phyloP scores from a whole-genome alignment of 2,888 invertebrate genomes.

The Scaptomyza cyrtandrae region DNA sequence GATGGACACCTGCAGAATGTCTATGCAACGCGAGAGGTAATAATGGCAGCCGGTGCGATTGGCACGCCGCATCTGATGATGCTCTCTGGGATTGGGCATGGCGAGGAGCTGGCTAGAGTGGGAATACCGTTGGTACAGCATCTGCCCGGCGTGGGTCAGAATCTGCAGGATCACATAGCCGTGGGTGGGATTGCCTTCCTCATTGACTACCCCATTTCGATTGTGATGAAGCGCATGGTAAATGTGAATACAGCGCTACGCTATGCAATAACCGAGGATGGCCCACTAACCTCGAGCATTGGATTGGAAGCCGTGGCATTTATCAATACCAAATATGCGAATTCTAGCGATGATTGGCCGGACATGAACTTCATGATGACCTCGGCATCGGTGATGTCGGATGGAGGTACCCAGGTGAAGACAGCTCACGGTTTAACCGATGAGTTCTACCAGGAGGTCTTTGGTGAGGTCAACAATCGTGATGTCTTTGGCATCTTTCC shows the following conservation, averaged over 20 bases:
- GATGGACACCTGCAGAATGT: slow-evolving; percentile 86
- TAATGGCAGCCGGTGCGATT: slow-evolving; percentile 91
- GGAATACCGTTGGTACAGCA: slow-evolving; percentile 90
- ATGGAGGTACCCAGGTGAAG: slow-evolving; percentile 92
- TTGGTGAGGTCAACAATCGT: slow-evolving; percentile 88
- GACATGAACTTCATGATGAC: slow-evolving; percentile 96
- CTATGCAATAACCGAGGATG: slow-evolving; percentile 94
- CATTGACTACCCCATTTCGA: slow-evolving; percentile 91
- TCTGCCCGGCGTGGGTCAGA: slow-evolving; percentile 93
- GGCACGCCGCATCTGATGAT: slow-evolving; percentile 96
- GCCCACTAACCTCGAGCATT: slow-evolving; percentile 93
- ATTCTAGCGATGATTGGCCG: slow-evolving; percentile 94
- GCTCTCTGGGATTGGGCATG: slow-evolving; percentile 94
- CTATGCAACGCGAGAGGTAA: slow-evolving; percentile 83
- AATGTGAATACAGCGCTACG: slow-evolving; percentile 93
- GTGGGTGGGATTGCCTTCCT: slow-evolving; percentile 93
- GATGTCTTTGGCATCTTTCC: slow-evolving; percentile 94
- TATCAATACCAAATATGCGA: slow-evolving; percentile 94
- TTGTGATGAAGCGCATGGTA: slow-evolving; percentile 92
- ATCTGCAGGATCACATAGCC: slow-evolving; percentile 95
- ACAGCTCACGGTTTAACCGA: slow-evolving; percentile 92
- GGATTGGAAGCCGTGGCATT: slow-evolving; percentile 95
- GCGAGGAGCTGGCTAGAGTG: slow-evolving; percentile 89
- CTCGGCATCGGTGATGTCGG: slow-evolving; percentile 92
- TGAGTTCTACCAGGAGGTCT: slow-evolving; percentile 92